phyloP scores from a whole-genome alignment of 2,888 invertebrate genomes.

The Metopia argyrocephala region DNA sequence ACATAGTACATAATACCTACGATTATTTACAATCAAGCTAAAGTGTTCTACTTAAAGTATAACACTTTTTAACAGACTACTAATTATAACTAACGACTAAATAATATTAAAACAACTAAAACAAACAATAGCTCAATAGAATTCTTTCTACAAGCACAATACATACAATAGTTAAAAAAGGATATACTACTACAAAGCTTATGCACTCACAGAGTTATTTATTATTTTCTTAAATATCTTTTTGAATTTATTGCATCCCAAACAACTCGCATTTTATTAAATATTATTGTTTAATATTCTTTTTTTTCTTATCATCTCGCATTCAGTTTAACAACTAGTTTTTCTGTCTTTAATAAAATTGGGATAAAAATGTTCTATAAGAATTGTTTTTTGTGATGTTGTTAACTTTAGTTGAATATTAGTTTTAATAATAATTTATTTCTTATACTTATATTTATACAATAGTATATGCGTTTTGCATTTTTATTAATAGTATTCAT shows the following conservation, averaged over 20 bases:
- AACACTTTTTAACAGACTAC: conserved; percentile 43
- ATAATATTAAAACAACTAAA: conserved; percentile 22
- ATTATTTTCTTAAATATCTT: conserved; percentile 25
- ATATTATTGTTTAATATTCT: conserved; percentile 1
- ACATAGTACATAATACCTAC: too few species aligned
- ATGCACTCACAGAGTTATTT: conserved; percentile 36
- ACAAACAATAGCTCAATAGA: conserved; percentile 19
- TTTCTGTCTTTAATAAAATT: neutral
- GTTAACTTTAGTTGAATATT: conserved; percentile 46
- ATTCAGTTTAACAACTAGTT: neutral
- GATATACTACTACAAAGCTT: conserved; percentile 11
- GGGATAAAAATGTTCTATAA: conserved; percentile 37
- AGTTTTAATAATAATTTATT: neutral
- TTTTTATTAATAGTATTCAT: too few species aligned
- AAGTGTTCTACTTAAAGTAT: conserved; percentile 54
- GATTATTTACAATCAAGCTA: conserved; percentile 27
- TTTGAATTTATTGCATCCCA: neutral
- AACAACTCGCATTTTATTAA: conserved; percentile 36
- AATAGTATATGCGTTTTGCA: too few species aligned
- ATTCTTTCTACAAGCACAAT: conserved; percentile 37
- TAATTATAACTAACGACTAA: conserved; percentile 1
- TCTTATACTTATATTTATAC: neutral
- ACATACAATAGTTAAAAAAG: conserved; percentile 52
- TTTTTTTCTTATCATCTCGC: neutral
- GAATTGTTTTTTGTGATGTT: conserved; percentile 43